phyloP scores from a whole-genome alignment of 2,797 vertebrate species.

The Thaleichthys pacificus region DNA sequence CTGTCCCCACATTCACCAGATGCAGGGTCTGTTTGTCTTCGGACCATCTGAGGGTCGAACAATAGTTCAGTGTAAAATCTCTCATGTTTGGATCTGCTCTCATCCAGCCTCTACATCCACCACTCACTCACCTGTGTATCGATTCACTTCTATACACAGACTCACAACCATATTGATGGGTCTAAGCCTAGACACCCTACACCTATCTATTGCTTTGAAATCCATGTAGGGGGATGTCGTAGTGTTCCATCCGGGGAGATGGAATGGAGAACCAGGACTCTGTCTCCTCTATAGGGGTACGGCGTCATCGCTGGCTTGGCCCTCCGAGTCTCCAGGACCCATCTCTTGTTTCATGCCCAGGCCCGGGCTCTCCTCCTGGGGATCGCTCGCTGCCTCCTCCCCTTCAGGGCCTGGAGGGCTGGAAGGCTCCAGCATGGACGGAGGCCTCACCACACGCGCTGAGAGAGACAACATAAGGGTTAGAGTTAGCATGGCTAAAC shows the following conservation, averaged over 20 bases:
- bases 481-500: not conserved
- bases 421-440: conserved; percentile 59
- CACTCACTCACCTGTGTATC: not conserved
- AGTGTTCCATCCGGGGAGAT: not conserved
- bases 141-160: not conserved
- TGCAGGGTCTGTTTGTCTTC: no score
- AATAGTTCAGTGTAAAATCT: not conserved
- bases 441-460: conserved; percentile 28
- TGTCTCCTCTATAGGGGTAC: not conserved
- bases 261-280: not conserved
- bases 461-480: conserved; percentile 4
- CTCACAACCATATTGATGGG: not conserved
- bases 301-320: not conserved
- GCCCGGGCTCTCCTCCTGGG: conserved; percentile 49
- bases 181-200: no score
- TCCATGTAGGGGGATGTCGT: no score
- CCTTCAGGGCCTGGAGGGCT: conserved; percentile 69
- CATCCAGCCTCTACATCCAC: not conserved
- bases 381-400: conserved; percentile 59
- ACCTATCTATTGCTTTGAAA: not conserved
- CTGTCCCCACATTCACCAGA: no score
- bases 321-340: not conserved
- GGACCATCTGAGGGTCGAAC: no score
- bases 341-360: conserved; percentile 63
- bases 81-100: not conserved